Percentiles rank a stretch among this genome's conserved stretches.
Evolutionary conservation across 92 coral and sea anemone genomes (phyloP).

Genomic region (Micromussa lordhowensis): DNA sequence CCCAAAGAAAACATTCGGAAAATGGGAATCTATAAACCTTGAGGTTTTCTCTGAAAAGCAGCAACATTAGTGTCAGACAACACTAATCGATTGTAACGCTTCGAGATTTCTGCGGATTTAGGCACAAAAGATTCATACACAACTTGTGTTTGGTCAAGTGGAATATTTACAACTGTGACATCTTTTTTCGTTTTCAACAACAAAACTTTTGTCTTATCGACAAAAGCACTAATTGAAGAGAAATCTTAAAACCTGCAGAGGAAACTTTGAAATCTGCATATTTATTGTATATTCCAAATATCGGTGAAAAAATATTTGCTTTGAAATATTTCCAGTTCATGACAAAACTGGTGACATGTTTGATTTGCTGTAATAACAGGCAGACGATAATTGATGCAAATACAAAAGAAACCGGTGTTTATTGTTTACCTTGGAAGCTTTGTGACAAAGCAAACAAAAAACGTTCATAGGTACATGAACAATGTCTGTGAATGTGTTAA

Average conservation of each 20-base stretch:
- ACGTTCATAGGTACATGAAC: neutral
- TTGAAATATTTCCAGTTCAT: slow-evolving; percentile 4
- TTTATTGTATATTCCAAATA: neutral
- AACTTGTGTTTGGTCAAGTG: neutral
- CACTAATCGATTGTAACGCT: neutral
- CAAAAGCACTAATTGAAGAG: neutral
- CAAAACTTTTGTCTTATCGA: neutral
- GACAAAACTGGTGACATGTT: slow-evolving; percentile 21
- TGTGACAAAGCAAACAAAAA: slow-evolving; percentile 31
- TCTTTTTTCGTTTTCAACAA: neutral
- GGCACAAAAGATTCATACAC: neutral
- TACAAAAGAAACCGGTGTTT: neutral
- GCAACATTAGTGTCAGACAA: neutral
- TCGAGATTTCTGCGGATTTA: neutral
- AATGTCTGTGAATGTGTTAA: neutral
- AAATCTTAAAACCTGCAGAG: neutral
- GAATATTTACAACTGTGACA: neutral
- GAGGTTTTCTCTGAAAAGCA: neutral
- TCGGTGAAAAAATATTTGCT: slow-evolving; percentile 13
- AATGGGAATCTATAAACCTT: neutral
- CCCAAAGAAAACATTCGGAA: neutral
- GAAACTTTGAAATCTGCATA: neutral
- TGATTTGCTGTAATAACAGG: neutral
- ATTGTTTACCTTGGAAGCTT: slow-evolving; percentile 11
- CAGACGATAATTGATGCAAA: neutral